A percentile compares a stretch with the other conserved stretches of the same genome.
These are phyloP conservation scores for Tor tambroides DNA, from an alignment of 2,113 vertebrate species.

Conservation along the genomic window DNA sequence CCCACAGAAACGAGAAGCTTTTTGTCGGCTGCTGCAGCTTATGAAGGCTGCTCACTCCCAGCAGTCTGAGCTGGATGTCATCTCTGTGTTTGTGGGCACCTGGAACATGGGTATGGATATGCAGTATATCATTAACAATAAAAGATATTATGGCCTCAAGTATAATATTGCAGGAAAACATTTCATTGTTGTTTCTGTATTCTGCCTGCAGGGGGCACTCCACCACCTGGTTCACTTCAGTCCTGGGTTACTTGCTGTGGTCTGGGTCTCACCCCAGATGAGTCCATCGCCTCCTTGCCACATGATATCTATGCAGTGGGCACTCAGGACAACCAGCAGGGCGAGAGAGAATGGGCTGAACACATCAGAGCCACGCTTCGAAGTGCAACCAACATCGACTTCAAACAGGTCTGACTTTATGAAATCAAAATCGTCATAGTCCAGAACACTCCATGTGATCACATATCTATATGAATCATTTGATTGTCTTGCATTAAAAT, in stretches of 20 bases:
- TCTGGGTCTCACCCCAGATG: conserved; percentile 79
- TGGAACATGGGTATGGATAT: conserved; percentile 88
- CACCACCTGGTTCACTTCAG: conserved; percentile 79
- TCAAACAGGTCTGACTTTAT: conserved; percentile 75
- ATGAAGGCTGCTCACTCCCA: conserved; percentile 81
- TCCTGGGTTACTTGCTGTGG: conserved; percentile 85
- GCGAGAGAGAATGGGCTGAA: conserved; percentile 88
- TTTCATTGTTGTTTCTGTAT: not conserved
- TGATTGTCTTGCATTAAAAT: conserved; percentile 35
- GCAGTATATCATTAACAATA: not conserved
- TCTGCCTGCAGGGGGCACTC: conserved; percentile 74
- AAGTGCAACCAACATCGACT: conserved; percentile 80
- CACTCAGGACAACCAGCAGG: conserved; percentile 88
- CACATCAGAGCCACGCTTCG: conserved; percentile 78
- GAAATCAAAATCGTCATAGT: not conserved
- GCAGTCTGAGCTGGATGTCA: conserved; percentile 79
- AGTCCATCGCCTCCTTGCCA: conserved; percentile 75
- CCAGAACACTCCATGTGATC: not conserved
- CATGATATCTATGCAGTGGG: conserved; percentile 86
- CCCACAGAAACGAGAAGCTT: conserved; percentile 82
- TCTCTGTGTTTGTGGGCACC: conserved; percentile 85
- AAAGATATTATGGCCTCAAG: not conserved
- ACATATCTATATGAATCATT: not conserved
- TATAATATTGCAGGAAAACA: not conserved
- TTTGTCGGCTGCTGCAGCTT: conserved; percentile 85